phyloP scores from a whole-genome alignment of 2,888 invertebrate species.

The Lycophotia porphyrea region DNA sequence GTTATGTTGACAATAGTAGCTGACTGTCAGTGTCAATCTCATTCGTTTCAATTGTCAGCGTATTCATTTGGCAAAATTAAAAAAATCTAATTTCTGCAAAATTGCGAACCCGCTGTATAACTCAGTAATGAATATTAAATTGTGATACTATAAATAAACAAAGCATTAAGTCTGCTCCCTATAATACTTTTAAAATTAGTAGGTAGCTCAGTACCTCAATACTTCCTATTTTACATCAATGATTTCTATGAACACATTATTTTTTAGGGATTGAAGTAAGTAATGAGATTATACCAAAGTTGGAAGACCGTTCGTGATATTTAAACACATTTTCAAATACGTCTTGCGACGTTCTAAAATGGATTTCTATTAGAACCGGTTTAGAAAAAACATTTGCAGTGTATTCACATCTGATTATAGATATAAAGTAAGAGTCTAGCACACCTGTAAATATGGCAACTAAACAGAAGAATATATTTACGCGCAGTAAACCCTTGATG shows the following conservation, averaged over 20 bases:
- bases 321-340: neutral
- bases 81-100: conserved; percentile 2
- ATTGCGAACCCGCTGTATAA: conserved; percentile 8
- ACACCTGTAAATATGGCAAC: conserved; percentile 75
- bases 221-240: neutral
- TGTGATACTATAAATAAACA: conserved; percentile 10
- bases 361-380: neutral
- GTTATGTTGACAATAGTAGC: too few relatives aligned
- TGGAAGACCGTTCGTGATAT: neutral
- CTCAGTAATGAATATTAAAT: conserved; percentile 4
- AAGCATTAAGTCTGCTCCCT: neutral
- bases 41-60: conserved; percentile 4
- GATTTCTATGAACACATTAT: neutral
- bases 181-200: conserved; percentile 1
- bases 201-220: conserved; percentile 1
- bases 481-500: conserved; percentile 85
- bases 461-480: conserved; percentile 87
- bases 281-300: neutral
- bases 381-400: conserved; percentile 1
- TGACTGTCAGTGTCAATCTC: neutral
- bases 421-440: neutral
- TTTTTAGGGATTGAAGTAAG: neutral
- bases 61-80: conserved; percentile 3
- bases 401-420: neutral
- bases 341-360: neutral